Evolutionary conservation across 2,113 vertebrate genomes (phyloP).

Genomic region (Pitta sordida): DNA sequence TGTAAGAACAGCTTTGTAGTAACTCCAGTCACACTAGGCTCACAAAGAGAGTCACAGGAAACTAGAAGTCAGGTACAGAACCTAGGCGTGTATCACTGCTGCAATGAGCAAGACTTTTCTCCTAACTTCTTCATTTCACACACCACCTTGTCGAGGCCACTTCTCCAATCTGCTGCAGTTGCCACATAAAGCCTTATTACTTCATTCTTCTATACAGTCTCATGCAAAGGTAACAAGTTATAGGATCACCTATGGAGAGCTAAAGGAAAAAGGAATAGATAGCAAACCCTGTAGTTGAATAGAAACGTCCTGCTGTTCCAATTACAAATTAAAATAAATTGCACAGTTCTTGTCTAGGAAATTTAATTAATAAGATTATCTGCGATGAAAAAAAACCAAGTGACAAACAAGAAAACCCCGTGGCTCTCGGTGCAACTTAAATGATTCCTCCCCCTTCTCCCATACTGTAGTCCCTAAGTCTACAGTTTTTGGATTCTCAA

Average conservation of each 20-base stretch:
- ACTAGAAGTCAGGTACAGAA: constrained; percentile 4
- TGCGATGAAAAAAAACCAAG: background rate
- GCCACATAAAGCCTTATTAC: background rate
- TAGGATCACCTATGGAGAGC: background rate
- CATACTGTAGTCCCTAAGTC: background rate
- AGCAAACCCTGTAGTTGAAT: background rate
- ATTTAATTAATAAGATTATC: constrained; percentile 47
- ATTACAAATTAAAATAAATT: background rate
- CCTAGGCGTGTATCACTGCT: background rate
- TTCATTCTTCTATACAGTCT: background rate
- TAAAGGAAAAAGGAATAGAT: background rate
- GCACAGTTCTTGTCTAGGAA: background rate
- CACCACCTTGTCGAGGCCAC: background rate
- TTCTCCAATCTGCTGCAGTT: background rate
- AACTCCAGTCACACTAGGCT: background rate
- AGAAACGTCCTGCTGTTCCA: background rate
- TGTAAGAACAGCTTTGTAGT: background rate
- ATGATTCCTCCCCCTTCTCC: background rate
- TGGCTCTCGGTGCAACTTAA: background rate
- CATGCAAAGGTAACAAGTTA: background rate
- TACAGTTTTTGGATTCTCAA: background rate
- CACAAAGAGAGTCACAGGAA: background rate
- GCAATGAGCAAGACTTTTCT: background rate
- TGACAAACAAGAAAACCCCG: background rate
- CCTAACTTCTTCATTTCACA: background rate